A percentile compares a stretch with the other conserved stretches of the same genome.
Conservation (phyloP, 1,140 invertebrate species). For the Drosophila pandora region DNA sequence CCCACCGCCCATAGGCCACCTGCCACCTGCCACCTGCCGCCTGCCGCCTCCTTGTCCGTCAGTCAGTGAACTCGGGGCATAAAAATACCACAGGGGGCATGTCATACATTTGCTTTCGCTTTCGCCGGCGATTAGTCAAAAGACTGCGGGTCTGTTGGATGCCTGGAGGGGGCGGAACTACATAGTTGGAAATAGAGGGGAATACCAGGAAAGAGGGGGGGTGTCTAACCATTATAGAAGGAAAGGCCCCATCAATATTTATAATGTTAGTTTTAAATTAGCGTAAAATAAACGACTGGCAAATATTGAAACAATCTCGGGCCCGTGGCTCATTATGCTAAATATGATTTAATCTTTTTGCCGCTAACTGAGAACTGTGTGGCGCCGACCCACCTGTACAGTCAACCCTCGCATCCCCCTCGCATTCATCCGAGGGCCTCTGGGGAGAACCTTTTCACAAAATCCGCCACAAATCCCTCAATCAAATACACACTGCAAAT, state of each 20-base stretch:
- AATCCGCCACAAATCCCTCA: constrained; percentile 34
- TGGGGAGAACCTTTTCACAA: constrained; percentile 6
- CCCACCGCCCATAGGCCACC: not conserved
- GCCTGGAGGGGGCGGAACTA: no score
- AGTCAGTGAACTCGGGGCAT: constrained; percentile 59
- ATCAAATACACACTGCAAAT: constrained; percentile 28
- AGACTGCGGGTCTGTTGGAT: not conserved
- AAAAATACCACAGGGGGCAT: constrained; percentile 70
- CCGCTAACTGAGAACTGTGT: constrained; percentile 11
- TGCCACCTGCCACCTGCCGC: not conserved
- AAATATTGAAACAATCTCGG: constrained; percentile 65
- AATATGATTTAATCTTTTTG: constrained; percentile 50
- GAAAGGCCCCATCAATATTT: constrained; percentile 62
- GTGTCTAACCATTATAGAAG: not conserved
- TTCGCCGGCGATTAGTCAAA: constrained; percentile 56
- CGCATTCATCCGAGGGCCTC: not conserved
- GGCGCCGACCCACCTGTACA: constrained; percentile 14
- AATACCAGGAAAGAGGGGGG: no score
- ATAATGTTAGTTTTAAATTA: constrained; percentile 82
- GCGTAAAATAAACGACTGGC: constrained; percentile 70
- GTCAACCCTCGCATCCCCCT: constrained; percentile 5
- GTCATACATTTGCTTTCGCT: constrained; percentile 77
- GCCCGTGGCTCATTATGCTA: constrained; percentile 37
- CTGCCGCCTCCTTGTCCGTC: constrained; percentile 9
- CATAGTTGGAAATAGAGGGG: no score